A percentile compares a stretch with the other conserved stretches of the same genome.
Evolutionary conservation across 2,113 vertebrate species (phyloP).

Genomic region (Nannobrachium achirus): DNA sequence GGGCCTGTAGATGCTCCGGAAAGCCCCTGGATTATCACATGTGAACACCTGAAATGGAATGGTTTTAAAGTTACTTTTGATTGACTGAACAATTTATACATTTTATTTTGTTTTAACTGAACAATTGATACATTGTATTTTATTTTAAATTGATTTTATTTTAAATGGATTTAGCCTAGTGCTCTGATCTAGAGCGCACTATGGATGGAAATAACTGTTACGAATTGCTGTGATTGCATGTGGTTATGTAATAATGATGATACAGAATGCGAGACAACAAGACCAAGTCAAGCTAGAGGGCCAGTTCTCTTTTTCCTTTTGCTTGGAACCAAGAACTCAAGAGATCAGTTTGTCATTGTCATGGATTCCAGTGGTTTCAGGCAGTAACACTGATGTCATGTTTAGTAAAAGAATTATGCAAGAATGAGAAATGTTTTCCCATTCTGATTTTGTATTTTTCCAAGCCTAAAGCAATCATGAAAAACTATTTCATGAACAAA

Average conservation of each 20-base stretch:
- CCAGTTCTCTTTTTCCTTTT: not conserved
- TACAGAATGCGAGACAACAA: too few relatives aligned
- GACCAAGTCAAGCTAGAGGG: not conserved
- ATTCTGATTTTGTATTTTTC: too few relatives aligned
- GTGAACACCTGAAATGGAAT: constrained; percentile 88
- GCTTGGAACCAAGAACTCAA: too few relatives aligned
- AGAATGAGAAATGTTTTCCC: too few relatives aligned
- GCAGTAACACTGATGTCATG: too few relatives aligned
- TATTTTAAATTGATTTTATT: too few relatives aligned
- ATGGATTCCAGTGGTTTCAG: too few relatives aligned
- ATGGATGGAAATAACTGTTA: not conserved
- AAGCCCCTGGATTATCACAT: constrained; percentile 87
- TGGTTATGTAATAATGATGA: not conserved
- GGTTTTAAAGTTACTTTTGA: not conserved
- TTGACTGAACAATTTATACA: not conserved
- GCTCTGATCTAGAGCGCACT: not conserved
- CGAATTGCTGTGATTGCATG: not conserved
- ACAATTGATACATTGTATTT: not conserved
- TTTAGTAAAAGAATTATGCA: too few relatives aligned
- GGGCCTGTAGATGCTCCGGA: constrained; percentile 89
- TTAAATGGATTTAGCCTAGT: not conserved
- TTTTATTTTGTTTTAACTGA: not conserved
- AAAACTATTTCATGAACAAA: too few relatives aligned
- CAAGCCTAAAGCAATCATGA: too few relatives aligned
- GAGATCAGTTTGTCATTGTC: too few relatives aligned